These are phyloP conservation scores for Temnothorax longispinosus DNA, from an alignment of 1,140 invertebrate genomes.

Conservation along the genomic window DNA sequence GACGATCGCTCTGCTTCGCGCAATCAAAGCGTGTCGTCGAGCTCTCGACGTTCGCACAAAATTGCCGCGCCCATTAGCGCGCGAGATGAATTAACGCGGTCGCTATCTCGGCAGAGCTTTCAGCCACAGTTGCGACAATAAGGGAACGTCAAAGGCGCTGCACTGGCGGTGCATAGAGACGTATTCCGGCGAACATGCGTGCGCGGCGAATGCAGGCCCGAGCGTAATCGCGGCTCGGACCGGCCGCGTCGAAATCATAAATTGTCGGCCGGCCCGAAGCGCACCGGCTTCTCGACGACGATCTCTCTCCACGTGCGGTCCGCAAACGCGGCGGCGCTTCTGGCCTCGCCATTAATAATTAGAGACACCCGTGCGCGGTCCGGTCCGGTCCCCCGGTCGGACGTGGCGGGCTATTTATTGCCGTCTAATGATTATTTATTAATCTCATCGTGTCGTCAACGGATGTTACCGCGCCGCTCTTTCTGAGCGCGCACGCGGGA, in stretches of 20 bases:
- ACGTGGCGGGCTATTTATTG: conserved; percentile 77
- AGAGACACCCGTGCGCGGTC: conserved; percentile 67
- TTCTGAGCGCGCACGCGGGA: neutral
- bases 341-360: conserved; percentile 75
- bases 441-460: conserved; percentile 71
- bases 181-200: neutral
- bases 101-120: neutral
- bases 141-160: neutral
- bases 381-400: conserved; percentile 30
- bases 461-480: conserved; percentile 65
- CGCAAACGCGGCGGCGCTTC: conserved; percentile 14
- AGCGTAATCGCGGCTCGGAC: conserved; percentile 21
- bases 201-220: neutral
- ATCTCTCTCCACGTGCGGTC: conserved; percentile 72
- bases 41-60: neutral
- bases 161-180: conserved; percentile 17
- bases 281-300: conserved; percentile 41
- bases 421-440: conserved; percentile 81
- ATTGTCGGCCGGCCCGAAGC: conserved; percentile 67
- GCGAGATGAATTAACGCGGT: neutral
- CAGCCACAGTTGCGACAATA: neutral
- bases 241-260: conserved; percentile 70
- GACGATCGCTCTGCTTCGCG: no score
- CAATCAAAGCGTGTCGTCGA: neutral
- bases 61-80: neutral